These are phyloP conservation scores for Sinocyclocheilus anophthalmus DNA, from an alignment of 2,113 vertebrate genomes.

Conservation along the genomic window DNA sequence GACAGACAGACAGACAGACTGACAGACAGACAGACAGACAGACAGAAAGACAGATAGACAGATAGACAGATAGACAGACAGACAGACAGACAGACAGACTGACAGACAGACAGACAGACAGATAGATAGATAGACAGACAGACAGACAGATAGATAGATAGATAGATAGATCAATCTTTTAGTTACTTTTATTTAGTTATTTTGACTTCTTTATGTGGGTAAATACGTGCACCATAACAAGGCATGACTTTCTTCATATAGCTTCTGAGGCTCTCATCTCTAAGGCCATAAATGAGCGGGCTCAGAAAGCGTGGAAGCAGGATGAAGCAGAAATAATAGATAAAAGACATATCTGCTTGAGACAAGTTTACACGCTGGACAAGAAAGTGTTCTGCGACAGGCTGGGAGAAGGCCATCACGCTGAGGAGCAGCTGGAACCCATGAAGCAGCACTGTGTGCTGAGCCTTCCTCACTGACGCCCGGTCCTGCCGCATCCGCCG, in stretches of 20 bases:
- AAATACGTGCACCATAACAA: constrained; percentile 42
- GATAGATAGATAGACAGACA: no score
- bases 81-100: no score
- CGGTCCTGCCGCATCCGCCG: constrained; percentile 68
- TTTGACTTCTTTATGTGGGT: constrained; percentile 13
- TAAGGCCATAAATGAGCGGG: constrained; percentile 74
- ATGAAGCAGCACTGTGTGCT: constrained; percentile 75
- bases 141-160: no score
- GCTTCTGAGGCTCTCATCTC: constrained; percentile 68
- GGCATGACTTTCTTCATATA: constrained; percentile 58
- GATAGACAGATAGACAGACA: no score
- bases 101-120: no score
- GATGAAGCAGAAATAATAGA: constrained; percentile 72
- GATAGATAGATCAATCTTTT: neutral
- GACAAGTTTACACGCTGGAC: constrained; percentile 43
- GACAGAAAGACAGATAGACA: no score
- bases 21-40: no score
- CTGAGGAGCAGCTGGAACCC: constrained; percentile 75
- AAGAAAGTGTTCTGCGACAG: constrained; percentile 63
- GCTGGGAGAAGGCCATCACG: constrained; percentile 68
- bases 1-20: no score
- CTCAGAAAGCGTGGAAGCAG: constrained; percentile 74
- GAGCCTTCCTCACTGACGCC: constrained; percentile 68
- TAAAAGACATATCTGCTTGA: constrained; percentile 61
- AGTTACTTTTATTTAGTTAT: neutral